phyloP scores from a whole-genome alignment of 2,113 vertebrate genomes.

The Fregata magnificens region DNA sequence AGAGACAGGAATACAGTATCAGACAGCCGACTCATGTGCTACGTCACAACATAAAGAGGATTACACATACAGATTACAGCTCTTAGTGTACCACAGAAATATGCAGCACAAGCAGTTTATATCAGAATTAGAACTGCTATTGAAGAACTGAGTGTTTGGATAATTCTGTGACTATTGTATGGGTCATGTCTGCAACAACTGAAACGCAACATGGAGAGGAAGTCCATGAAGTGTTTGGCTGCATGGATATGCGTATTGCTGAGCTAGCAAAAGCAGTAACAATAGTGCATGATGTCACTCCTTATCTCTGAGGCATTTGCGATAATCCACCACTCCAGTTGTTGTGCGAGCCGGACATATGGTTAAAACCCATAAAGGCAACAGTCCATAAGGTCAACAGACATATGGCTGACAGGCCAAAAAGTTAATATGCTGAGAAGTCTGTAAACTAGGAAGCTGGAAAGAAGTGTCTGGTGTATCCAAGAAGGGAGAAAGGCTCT shows the following conservation, averaged over 20 bases:
- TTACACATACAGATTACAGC: neutral
- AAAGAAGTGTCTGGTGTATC: neutral
- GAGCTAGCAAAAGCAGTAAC: neutral
- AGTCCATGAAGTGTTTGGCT: neutral
- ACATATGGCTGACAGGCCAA: neutral
- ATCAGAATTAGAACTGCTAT: neutral
- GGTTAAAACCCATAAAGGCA: neutral
- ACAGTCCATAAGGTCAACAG: neutral
- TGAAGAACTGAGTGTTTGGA: neutral
- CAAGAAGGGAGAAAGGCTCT: neutral
- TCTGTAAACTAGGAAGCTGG: neutral
- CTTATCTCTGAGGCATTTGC: neutral
- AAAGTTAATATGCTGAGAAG: neutral
- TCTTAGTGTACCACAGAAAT: neutral
- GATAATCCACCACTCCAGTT: neutral
- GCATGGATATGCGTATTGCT: neutral
- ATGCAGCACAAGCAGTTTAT: neutral
- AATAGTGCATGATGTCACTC: neutral
- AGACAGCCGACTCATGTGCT: neutral
- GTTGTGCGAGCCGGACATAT: neutral
- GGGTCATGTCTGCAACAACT: neutral
- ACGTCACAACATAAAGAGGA: neutral
- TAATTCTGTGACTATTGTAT: neutral
- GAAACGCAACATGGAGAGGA: neutral
- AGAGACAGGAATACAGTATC: neutral